Evolutionary conservation across 2,888 invertebrate species (phyloP), one percentile per base, ranked within the genome.

Genomic region (Itoplectis maculator): DNA sequence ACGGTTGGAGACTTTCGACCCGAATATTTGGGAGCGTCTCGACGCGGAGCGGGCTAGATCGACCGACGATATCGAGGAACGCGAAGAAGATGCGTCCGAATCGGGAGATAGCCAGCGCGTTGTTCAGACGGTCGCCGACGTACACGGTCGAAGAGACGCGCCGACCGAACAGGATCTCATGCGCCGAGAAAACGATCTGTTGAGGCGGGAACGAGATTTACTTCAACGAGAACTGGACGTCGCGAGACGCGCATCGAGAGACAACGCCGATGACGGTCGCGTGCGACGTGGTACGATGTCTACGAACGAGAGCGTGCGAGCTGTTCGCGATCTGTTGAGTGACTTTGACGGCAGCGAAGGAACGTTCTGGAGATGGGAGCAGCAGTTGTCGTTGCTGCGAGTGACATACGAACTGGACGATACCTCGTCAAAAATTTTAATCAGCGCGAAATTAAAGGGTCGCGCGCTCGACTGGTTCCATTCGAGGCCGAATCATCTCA

Each of bases 401-500:
- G 68, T 63, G 15, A 72, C 66, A 56, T 70, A 79, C 65, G 72
- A 65, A 18, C 78, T 84, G 11, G 76, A 77, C 23, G 78, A 84
- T 65, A 42, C 45, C 45, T n/a, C 63, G 51, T 23, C 75, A 8
- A 74, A 68, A 63, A 15, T 75, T n/a, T 51, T 84, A 18, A 66
- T 81, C 35, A 72, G 81, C 11, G 59, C 78, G 23, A 84, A 82
- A 35, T 63, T 84, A n/a, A 75, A 65, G 29, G 77, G 82, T n/a
- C 65, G 56, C 23, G 82, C 82, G 0, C 65, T 80, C 9, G 56
- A 61, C 8, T 82, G 84, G 82, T 82, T 70, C 23, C 84, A 84
- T 63, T 84, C 81, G 0, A 79, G 61, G 35, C 65, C 72, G 11
- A 72, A 65, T 13, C 75, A 81, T 23, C 29, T 77, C 8, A 51